Percentiles rank a stretch among this genome's conserved stretches.
Evolutionary conservation across 2,113 vertebrate species (phyloP).

Genomic region (Mesitornis unicolor): DNA sequence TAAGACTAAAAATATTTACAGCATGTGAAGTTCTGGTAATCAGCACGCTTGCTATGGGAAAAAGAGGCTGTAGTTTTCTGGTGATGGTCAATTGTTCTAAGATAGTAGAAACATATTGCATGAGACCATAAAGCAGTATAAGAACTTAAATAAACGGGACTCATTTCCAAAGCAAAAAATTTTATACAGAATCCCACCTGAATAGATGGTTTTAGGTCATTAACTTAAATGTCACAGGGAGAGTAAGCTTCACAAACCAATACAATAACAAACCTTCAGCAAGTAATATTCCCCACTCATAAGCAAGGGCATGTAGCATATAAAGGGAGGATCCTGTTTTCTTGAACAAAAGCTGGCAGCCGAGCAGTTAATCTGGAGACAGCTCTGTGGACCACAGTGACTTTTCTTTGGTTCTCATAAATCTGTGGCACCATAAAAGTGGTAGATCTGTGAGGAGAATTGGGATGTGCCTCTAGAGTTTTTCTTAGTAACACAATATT

Average conservation of each 20-base stretch:
- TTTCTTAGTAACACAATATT: not conserved
- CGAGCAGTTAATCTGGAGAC: not conserved
- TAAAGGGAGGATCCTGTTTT: not conserved
- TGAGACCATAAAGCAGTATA: not conserved
- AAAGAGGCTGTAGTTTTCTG: not conserved
- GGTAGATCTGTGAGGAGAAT: not conserved
- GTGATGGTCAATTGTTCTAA: not conserved
- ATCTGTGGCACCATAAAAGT: not conserved
- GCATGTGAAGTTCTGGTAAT: not conserved
- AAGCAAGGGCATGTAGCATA: not conserved
- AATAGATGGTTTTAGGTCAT: not conserved
- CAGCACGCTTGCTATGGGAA: fast-evolving
- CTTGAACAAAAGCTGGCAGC: not conserved
- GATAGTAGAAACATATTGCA: not conserved
- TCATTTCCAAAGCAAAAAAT: not conserved
- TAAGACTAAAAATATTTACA: not conserved
- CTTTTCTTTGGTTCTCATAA: not conserved
- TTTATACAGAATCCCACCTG: not conserved
- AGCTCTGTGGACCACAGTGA: not conserved
- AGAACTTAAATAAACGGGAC: not conserved
- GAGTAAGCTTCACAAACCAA: not conserved
- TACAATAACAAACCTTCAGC: not conserved
- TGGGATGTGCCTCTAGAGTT: not conserved
- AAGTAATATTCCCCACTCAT: not conserved
- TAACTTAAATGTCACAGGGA: not conserved